Percentiles rank a stretch among this genome's conserved stretches.
Conservation (phyloP, 2,888 invertebrate species). For the Melinaea marsaeus region DNA sequence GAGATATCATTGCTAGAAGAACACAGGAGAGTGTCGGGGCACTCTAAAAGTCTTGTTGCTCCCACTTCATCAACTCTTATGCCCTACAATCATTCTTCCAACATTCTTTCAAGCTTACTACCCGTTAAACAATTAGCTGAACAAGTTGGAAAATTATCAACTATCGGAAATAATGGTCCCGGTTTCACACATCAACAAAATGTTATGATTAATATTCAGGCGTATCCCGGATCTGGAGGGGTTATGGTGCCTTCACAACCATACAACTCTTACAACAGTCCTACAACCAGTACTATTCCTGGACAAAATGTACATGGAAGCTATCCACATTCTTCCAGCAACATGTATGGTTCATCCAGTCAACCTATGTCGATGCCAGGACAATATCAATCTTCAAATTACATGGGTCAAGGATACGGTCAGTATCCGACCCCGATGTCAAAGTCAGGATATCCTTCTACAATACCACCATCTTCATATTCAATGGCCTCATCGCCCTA, state of each 20-base stretch:
- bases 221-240: slow-evolving; percentile 76
- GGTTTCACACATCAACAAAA: slow-evolving; percentile 80
- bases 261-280: slow-evolving; percentile 55
- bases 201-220: slow-evolving; percentile 81
- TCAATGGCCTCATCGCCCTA: slow-evolving; percentile 53
- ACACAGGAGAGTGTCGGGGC: slow-evolving; percentile 75
- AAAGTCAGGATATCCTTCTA: slow-evolving; percentile 54
- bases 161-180: slow-evolving; percentile 48
- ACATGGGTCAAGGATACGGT: slow-evolving; percentile 52
- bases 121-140: slow-evolving; percentile 71
- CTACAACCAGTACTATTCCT: slow-evolving; percentile 30
- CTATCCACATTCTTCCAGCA: slow-evolving; percentile 48
- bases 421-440: slow-evolving; percentile 55
- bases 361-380: slow-evolving; percentile 45
- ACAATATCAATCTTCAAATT: slow-evolving; percentile 52
- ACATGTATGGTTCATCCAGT: slow-evolving; percentile 62
- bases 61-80: slow-evolving; percentile 54
- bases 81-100: slow-evolving; percentile 58
- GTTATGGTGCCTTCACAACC: slow-evolving; percentile 69
- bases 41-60: slow-evolving; percentile 66
- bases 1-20: slow-evolving; percentile 74
- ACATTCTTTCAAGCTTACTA: slow-evolving; percentile 60
- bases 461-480: slow-evolving; percentile 47
- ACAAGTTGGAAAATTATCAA: slow-evolving; percentile 68
- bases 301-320: slow-evolving; percentile 65